Conservation (phyloP, 2,113 vertebrate species). For the Fukomys damarensis region DNA sequence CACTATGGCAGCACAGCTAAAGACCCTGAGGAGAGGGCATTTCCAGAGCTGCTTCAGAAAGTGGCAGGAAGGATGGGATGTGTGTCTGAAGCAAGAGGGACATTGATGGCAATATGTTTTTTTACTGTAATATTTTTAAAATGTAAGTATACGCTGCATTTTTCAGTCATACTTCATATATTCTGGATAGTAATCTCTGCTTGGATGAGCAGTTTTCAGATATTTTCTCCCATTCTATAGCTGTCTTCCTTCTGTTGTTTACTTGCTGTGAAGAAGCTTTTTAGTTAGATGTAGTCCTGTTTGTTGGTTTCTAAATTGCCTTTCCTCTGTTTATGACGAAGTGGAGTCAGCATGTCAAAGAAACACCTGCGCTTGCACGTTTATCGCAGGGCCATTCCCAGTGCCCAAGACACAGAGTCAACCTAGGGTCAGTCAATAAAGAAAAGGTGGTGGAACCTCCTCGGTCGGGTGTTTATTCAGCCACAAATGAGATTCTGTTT, state of each 20-base stretch:
- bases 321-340: neutral
- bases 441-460: neutral
- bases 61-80: neutral
- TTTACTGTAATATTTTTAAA: neutral
- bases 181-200: neutral
- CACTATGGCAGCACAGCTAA: neutral
- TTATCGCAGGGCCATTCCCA: neutral
- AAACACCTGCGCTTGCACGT: neutral
- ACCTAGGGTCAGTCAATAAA: too few relatives aligned
- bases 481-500: neutral
- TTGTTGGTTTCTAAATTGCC: neutral
- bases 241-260: neutral
- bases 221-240: neutral
- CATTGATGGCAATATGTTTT: neutral
- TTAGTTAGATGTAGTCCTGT: neutral
- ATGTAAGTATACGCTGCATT: neutral
- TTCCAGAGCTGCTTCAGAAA: neutral
- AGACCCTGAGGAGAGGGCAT: neutral
- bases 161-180: neutral
- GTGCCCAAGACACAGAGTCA: neutral
- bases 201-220: neutral
- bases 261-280: neutral
- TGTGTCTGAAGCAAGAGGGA: neutral
- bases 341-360: neutral
- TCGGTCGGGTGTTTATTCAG: neutral